Evolutionary conservation across 2,113 vertebrate species (phyloP).

Genomic region (Diglossa brunneiventris): DNA sequence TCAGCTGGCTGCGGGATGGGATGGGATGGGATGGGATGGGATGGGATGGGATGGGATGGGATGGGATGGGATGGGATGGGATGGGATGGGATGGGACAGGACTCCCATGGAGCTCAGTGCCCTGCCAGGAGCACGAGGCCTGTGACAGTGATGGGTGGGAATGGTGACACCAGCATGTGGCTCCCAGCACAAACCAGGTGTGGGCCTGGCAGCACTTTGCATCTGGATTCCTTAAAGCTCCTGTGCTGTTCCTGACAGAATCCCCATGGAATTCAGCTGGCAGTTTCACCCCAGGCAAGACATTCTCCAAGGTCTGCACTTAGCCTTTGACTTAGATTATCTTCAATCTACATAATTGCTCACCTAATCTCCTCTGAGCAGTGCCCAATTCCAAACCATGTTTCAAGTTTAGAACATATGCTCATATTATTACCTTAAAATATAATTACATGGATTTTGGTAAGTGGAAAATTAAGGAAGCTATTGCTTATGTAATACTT

Average conservation of each 20-base stretch:
- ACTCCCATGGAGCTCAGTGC: not conserved
- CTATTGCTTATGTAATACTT: not conserved
- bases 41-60: too few species aligned
- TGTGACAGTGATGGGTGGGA: not conserved
- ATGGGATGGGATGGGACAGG: not conserved
- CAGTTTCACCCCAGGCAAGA: not conserved
- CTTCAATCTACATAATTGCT: not conserved
- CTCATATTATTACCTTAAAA: conserved; percentile 14
- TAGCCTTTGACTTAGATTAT: conserved; percentile 14
- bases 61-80: too few species aligned
- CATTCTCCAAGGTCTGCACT: not conserved
- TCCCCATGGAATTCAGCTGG: not conserved
- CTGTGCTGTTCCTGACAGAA: not conserved
- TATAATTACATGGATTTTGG: conserved; percentile 16
- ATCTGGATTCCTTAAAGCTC: not conserved
- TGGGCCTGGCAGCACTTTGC: not conserved
- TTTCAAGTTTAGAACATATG: not conserved
- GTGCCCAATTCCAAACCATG: not conserved
- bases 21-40: not conserved
- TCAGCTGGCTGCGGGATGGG: not conserved
- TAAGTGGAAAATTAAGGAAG: conserved; percentile 33
- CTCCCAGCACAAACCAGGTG: not conserved
- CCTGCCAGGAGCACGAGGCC: not conserved
- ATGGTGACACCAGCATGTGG: not conserved
- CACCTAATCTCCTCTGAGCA: not conserved